Conservation (phyloP, 2,888 invertebrate genomes). For the Eledona agricola region DNA sequence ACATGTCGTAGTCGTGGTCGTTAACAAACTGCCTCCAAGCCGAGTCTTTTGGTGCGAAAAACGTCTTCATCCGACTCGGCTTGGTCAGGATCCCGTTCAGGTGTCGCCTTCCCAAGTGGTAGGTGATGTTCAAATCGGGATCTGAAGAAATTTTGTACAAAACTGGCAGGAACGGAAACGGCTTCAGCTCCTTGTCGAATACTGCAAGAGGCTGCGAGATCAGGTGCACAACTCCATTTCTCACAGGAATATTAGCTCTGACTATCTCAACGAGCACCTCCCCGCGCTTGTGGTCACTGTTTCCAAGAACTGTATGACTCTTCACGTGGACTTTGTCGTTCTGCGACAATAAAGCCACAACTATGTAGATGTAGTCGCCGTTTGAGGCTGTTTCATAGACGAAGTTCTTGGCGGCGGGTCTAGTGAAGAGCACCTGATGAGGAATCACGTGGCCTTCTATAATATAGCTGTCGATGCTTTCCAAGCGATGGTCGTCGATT, state of each 20-base stretch:
- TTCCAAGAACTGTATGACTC: constrained; percentile 81
- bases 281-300: constrained; percentile 77
- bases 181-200: constrained; percentile 81
- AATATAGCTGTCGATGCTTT: constrained; percentile 80
- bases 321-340: constrained; percentile 77
- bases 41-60: constrained; percentile 86
- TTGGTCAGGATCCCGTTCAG: constrained; percentile 77
- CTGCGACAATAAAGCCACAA: constrained; percentile 75
- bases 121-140: constrained; percentile 83
- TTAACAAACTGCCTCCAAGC: constrained; percentile 74
- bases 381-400: constrained; percentile 82
- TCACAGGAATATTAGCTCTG: constrained; percentile 86
- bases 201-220: constrained; percentile 89
- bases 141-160: constrained; percentile 82
- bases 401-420: constrained; percentile 75
- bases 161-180: constrained; percentile 86
- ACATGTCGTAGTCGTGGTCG: constrained; percentile 66
- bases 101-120: constrained; percentile 75
- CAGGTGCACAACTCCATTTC: constrained; percentile 91
- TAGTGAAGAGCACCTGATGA: constrained; percentile 83
- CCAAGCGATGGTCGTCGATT: constrained; percentile 69
- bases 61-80: constrained; percentile 87
- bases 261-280: constrained; percentile 86
- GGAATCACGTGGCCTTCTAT: constrained; percentile 89
- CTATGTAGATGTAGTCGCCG: constrained; percentile 81